These are phyloP conservation scores for Formicarius rufipectus DNA, from an alignment of 2,113 vertebrate genomes.

Conservation along the genomic window DNA sequence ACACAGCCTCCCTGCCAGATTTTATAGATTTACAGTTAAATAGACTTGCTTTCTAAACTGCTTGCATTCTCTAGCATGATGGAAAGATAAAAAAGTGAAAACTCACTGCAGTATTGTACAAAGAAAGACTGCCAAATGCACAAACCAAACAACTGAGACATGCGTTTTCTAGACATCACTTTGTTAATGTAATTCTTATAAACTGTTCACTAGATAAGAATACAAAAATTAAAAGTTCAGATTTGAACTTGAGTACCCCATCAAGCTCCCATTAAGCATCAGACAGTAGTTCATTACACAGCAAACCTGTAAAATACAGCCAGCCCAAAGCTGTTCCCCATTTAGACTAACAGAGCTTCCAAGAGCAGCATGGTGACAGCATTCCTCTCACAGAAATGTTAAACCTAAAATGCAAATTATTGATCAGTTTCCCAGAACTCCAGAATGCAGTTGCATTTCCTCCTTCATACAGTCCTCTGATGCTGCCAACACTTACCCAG, in stretches of 20 bases:
- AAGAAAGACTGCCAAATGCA: neutral
- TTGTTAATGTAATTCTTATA: neutral
- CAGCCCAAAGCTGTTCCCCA: neutral
- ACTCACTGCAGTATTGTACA: neutral
- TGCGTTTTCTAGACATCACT: neutral
- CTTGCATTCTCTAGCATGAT: neutral
- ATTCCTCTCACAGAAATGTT: neutral
- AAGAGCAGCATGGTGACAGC: neutral
- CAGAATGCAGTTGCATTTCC: constrained; percentile 38
- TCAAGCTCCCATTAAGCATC: neutral
- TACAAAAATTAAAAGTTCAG: neutral
- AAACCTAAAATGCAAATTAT: constrained; percentile 47
- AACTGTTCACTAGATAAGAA: neutral
- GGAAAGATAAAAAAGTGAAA: neutral
- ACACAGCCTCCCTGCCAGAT: neutral
- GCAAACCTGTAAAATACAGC: neutral
- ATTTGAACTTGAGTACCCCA: neutral
- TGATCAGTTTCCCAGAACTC: constrained; percentile 58
- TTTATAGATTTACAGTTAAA: neutral
- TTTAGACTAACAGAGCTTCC: constrained; percentile 16
- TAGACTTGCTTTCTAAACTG: neutral
- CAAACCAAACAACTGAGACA: neutral
- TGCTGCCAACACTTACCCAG: constrained; percentile 43
- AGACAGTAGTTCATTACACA: neutral
- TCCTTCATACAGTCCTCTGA: constrained; percentile 1